Evolutionary conservation across 2,113 vertebrate genomes (phyloP).

Genomic region (Indicator indicator): DNA sequence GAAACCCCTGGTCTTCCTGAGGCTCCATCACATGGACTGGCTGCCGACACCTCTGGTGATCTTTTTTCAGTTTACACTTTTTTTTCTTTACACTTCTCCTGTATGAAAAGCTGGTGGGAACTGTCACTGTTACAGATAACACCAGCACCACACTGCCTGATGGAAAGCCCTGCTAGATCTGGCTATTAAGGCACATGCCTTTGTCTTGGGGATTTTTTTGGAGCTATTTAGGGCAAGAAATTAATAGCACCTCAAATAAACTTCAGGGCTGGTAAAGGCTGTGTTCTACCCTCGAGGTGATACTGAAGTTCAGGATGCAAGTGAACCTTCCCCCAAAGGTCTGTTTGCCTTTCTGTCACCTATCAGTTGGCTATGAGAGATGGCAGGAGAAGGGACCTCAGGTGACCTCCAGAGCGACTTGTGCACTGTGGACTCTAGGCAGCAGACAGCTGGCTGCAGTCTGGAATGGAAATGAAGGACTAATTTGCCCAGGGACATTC

Average conservation of each 20-base stretch:
- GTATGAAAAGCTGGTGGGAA: conserved; percentile 8
- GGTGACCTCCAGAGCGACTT: conserved; percentile 40
- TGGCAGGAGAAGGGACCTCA: conserved; percentile 1
- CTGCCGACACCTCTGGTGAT: background rate
- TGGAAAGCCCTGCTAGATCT: background rate
- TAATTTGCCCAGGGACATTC: conserved; percentile 52
- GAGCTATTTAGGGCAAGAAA: background rate
- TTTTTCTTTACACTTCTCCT: background rate
- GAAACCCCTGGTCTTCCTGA: background rate
- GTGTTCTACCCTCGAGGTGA: background rate
- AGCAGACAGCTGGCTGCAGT: conserved; percentile 60
- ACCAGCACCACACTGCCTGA: background rate
- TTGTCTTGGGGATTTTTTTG: background rate
- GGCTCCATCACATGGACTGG: background rate
- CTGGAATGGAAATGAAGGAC: conserved; percentile 60
- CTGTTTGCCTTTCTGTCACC: conserved; percentile 46
- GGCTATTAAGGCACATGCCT: background rate
- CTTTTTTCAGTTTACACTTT: background rate
- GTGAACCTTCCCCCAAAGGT: conserved; percentile 1
- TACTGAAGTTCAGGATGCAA: background rate
- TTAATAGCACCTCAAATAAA: background rate
- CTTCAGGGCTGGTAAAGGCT: background rate
- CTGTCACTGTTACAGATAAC: background rate
- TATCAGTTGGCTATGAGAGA: background rate
- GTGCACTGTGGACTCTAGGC: conserved; percentile 41